A percentile compares a stretch with the other conserved stretches of the same genome.
phyloP scores from a whole-genome alignment of 2,888 invertebrate species.

The Yponomeuta cagnagella region DNA sequence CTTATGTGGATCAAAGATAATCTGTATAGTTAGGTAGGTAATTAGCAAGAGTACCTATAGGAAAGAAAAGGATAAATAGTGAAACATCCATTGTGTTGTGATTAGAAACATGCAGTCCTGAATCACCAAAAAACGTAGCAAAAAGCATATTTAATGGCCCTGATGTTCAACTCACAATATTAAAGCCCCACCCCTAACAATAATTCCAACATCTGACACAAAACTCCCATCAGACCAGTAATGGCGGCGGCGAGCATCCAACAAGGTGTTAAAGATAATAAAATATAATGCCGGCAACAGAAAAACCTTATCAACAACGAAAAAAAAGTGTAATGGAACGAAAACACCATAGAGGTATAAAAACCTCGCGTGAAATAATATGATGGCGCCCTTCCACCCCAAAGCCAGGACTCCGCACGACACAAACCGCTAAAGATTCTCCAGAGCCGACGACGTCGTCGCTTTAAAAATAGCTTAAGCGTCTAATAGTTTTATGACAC shows the following conservation, averaged over 20 bases:
- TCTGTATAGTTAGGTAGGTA: too few species aligned
- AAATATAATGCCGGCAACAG: conserved; percentile 56
- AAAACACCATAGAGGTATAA: conserved; percentile 54
- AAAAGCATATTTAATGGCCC: conserved; percentile 1
- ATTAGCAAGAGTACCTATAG: too few species aligned
- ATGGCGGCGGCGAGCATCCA: conserved; percentile 26
- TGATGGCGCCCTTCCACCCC: conserved; percentile 57
- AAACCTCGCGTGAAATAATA: conserved; percentile 45
- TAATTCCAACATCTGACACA: conserved; percentile 14
- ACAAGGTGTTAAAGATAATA: conserved; percentile 69
- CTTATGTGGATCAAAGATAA: too few species aligned
- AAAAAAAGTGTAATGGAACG: conserved; percentile 63
- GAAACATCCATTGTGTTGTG: too few species aligned
- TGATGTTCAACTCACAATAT: conserved; percentile 3
- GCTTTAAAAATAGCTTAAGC: conserved; percentile 70
- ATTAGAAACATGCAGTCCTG: too few species aligned
- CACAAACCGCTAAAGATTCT: conserved; percentile 47
- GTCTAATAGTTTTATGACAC: conserved; percentile 75
- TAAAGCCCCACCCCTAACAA: conserved; percentile 14
- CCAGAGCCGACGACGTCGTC: conserved; percentile 46
- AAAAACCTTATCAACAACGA: conserved; percentile 48
- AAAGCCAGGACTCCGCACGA: conserved; percentile 30
- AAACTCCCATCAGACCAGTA: conserved; percentile 13
- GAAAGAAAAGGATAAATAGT: too few species aligned
- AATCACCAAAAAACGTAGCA: not conserved